A percentile compares a stretch with the other conserved stretches of the same genome.
Evolutionary conservation across 2,888 invertebrate species (phyloP).

Genomic region (Parnassius smintheus): DNA sequence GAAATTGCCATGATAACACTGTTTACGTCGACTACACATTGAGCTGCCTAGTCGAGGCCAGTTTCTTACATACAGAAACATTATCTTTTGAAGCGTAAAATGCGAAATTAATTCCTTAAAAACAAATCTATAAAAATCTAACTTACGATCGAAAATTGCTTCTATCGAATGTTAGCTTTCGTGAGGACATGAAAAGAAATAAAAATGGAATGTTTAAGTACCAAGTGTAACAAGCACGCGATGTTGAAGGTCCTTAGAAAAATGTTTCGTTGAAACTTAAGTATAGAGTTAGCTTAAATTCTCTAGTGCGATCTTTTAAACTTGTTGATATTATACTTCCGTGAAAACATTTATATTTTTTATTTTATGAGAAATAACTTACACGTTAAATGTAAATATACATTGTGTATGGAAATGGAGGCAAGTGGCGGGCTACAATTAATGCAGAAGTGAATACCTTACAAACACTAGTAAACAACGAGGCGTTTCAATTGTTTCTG

Average conservation of each 20-base stretch:
- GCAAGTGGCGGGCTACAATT: constrained; percentile 66
- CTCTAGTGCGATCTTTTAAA: constrained; percentile 60
- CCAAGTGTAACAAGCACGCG: constrained; percentile 72
- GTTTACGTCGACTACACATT: constrained; percentile 69
- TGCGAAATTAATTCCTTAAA: constrained; percentile 60
- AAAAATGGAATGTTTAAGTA: constrained; percentile 79
- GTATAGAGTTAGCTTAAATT: constrained; percentile 37
- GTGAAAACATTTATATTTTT: constrained; percentile 46
- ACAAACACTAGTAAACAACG: constrained; percentile 68
- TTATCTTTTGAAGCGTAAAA: constrained; percentile 39
- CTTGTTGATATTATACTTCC: constrained; percentile 51
- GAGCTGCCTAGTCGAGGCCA: constrained; percentile 75
- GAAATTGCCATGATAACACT: constrained; percentile 53
- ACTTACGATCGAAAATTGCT: constrained; percentile 54
- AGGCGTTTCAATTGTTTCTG: constrained; percentile 67
- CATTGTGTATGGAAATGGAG: constrained; percentile 65
- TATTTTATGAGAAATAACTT: constrained; percentile 52
- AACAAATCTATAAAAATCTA: constrained; percentile 55
- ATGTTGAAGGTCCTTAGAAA: constrained; percentile 31
- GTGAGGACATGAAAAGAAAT: constrained; percentile 36
- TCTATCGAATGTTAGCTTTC: constrained; percentile 52
- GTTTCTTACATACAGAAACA: constrained; percentile 35
- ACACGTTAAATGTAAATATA: constrained; percentile 64
- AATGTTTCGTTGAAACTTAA: constrained; percentile 49
- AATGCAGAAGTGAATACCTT: constrained; percentile 60